Evolutionary conservation across 2,797 vertebrate genomes (phyloP), one percentile per base, ranked within the genome.

Genomic region (Kryptopterus vitreolus): DNA sequence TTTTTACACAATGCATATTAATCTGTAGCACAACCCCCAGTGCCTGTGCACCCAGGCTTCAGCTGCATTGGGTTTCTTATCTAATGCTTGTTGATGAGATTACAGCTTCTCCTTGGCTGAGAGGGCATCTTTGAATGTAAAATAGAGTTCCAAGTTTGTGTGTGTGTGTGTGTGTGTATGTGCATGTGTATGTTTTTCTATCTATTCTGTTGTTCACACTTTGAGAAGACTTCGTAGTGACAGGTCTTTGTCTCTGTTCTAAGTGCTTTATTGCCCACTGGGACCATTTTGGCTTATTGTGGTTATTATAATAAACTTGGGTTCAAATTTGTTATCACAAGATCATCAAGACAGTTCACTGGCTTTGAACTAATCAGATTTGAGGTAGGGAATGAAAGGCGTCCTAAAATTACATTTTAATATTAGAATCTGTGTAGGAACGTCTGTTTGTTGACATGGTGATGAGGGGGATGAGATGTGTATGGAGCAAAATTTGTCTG

Each of bases 91-190:
- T 79, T 86, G 78, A 84, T 76, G 72, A 50, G 78, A 75, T 73
- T 73, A 74, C 82, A 70, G 68, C 61, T 79, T 62, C 65, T 76
- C 48, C 76, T 79, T 69, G 62, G 71, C 18, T 76, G 53, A 76
- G 65, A 78, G 77, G 63, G 43, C 55, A 78, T 76, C 35, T 74
- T 35, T 76, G 74, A 76, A 76, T 83, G 74, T 77, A 71, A 61
- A 80, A 66, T 82, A 61, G 71, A 85, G 83, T 85, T 85, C 84
- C 83, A 83, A 58, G 55, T 18, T 66, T 83, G 78, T 31, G 35
- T n/a, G 0, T 86, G 73, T 84, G 83, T 89, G 86, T 89, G 81
- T 72, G 15, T 55, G 58, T 24, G 50, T 38, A 31, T 24, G 1
- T 18, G 13, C 16, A 22, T 57, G 55, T 22, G 3, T n/a, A 10